Base-by-base conservation (phyloP, 2,113 vertebrate genomes). In the Notiomystis cincta region DNA sequence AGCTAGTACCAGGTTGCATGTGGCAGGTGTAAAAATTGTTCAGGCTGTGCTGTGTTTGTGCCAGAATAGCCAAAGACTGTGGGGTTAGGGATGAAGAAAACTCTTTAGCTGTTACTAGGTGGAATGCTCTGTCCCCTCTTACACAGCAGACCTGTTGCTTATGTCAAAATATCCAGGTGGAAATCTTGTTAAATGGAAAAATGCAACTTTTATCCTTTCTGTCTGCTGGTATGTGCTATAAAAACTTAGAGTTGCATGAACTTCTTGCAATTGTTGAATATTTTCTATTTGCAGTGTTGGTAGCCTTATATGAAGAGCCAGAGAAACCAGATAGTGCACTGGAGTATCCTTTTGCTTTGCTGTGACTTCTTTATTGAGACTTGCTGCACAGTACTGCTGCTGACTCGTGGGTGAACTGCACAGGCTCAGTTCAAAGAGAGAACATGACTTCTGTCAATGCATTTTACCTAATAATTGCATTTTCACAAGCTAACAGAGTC, bases 291-390 rank as follows among this genome's bases (percentile, higher is more conserved):
- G 75, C 98, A 99, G 99, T 99, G 90, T 95, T 99, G 97, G 99
- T 99, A 94, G 98, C 98, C 88, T 98, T 99, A 77, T 99, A 99
- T 89, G 99, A 99, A 98, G 99, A 99, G 94, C 97, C 97, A 33
- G 99, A 99, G 78, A 99, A 99, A 98, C 99, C 99, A 50, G 98
- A 97, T 76, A 98, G 99, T 97, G 99, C 99, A 75, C 95, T 99
- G 97, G 99, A 99, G 99, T 99, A 99, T 99, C 99, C 99, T 99
- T 99, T 98, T 87, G 48, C 62, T 89, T 92, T 87, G 58, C 75
- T 93, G 33, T 73, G n/a, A 53, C 28, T 88, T 89, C 66, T 50
- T 94, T 11, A 2, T 31, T 71, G 65, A 67, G 31, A 25, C 35
- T 75, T 83, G 12, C 17, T 3, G 3, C 1, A 48, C 17, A 23